A percentile compares a stretch with the other conserved stretches of the same genome.
Evolutionary conservation across 2,888 invertebrate genomes (phyloP).

Genomic region (Heliconius sara): DNA sequence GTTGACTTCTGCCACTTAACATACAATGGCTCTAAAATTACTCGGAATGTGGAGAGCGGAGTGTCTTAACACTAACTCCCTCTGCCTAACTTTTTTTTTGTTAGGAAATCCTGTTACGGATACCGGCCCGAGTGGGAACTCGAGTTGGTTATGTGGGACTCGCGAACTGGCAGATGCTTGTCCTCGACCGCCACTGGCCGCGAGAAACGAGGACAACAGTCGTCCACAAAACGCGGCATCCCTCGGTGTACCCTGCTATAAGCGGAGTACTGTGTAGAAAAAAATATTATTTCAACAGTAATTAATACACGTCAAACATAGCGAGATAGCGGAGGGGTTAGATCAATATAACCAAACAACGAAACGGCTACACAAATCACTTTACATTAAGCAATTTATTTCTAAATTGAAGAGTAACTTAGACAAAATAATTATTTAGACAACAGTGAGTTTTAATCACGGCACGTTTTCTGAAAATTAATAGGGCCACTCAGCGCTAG

Average conservation of each 20-base stretch:
- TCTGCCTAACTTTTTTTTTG: neutral
- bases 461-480: slow-evolving; percentile 53
- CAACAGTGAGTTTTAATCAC: slow-evolving; percentile 55
- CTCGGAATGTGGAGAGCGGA: no score
- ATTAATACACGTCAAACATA: neutral
- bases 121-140: no score
- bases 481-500: slow-evolving; percentile 48
- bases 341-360: slow-evolving; percentile 15
- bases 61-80: neutral
- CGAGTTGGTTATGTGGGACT: no score
- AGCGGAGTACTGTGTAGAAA: no score
- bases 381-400: slow-evolving; percentile 52
- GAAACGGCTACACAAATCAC: slow-evolving; percentile 23
- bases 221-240: no score
- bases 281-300: neutral
- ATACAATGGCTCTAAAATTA: no score
- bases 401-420: slow-evolving; percentile 49
- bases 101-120: no score
- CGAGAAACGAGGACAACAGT: no score
- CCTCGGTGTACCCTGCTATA: no score
- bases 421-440: slow-evolving; percentile 56
- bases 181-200: no score
- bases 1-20: no score
- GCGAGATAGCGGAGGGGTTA: neutral
- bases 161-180: no score